Evolutionary conservation across 2,113 vertebrate genomes (phyloP), one percentile per base, ranked within the genome.

Genomic region (Phrynosoma platyrhinos): DNA sequence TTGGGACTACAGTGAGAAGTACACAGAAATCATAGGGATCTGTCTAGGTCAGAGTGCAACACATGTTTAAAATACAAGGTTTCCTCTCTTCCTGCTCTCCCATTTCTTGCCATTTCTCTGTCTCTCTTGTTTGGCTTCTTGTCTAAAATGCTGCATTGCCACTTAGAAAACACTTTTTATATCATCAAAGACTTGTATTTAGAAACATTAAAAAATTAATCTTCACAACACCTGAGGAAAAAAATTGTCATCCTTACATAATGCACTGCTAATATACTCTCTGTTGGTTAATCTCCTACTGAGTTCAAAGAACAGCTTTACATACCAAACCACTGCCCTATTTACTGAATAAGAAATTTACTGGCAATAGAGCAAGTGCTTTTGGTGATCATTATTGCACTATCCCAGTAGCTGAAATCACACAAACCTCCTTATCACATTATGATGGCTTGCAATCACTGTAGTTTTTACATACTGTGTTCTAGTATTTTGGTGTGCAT

Each of bases 161-260:
- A 66, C 13, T 53, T 69, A 69, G 18, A 40, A 84, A 32, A 53
- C 32, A 69, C 40, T 78, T 58, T 78, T 66, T 77, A 77, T 76
- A 58, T 12, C 75, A 86, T 86, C 76, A 86, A 86, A 79, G 76
- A 8, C 76, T 69, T 55, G 47, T 32, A 69, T 86, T 79, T 69
- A 86, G 64, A 79, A 86, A 79, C 62, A 86, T 79, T 78, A 79
- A 79, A 75, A 86, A 79, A 86, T 86, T 86, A 86, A 86, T 79
- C 84, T 79, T 79, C 30, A 69, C 76, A 53, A 79, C 62, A 86
- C 64, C 76, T 79, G 62, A 71, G 40, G 62, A 79, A 76, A 62
- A 62, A 62, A 86, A 79, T 36, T 86, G 42, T 76, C 53, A 42
- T 36, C 76, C 76, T 79, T 79, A 69, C 30, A 79, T 79, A 86